Evolutionary conservation across 2,888 invertebrate genomes (phyloP), one percentile per base, ranked within the genome.

Genomic region (Stenodema calcarata): DNA sequence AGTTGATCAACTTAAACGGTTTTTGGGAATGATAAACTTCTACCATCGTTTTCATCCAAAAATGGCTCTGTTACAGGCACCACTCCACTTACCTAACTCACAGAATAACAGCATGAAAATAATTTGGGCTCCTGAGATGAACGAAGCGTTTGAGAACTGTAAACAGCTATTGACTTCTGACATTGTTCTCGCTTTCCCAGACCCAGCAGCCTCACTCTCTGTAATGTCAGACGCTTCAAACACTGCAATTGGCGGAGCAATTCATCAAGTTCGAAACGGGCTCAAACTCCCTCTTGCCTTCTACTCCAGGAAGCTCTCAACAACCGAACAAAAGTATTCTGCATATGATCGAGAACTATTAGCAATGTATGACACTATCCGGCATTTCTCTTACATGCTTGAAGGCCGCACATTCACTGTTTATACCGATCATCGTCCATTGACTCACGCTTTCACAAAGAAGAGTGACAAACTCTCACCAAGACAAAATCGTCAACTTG

Each of bases 311-410:
- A 87, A 87, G 70, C 86, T 89, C 7, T 89, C 87, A 28, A 82
- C 89, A 6, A 86, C 90, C 0, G 90, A 92, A 87, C 76, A 54
- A 23, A 91, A 90, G 12, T 91, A 91, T 75, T 90, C 91, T 12
- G 90, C 90, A 23, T 92, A 91, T 86, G 91, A 92, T 81, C 69
- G 91, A 0, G 91, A 92, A 88, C 86, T 87, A 3, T 44, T 85
- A 11, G 85, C 85, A 6, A 23, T 85, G 0, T 78, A 85, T 30
- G 47, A 18, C 14, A 62, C 85, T 14, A 76, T 76, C 0, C 44
- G 47, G 4, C 18, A 44, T 30, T 85, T 85, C 35, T 62, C 35
- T 11, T 44, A 50, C 16, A 35, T 75, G 23, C 50, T 85, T 2
- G 75, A 85, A 80, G 80, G 85, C 3, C 0, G 87, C 0, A 23